Base-by-base conservation (phyloP, 2,888 invertebrate species). In the Drepanosiphum platanoidis region DNA sequence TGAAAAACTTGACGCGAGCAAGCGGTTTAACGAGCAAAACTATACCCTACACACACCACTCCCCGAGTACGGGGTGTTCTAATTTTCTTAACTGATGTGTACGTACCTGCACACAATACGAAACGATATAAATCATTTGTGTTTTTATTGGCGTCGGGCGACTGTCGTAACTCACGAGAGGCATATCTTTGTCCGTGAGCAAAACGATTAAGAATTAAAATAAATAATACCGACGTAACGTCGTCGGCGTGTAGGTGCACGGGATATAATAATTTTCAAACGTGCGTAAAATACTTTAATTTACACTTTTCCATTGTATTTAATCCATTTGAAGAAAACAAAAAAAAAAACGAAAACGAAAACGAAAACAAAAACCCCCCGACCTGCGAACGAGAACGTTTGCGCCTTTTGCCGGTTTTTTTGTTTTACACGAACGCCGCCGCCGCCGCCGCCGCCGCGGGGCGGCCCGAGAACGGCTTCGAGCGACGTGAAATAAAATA, bases 191-290 rank as follows among this genome's bases (percentile, higher is more conserved):
- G n/a, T 74, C 52, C n/a, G 75, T 75, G 75, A 52, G 52, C 61
- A 9, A 61, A 27, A 75, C 75, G 34, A 52, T 58, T 75, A 34
- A 34, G 58, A 75, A 75, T 52, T 52, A 52, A 52, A 52, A 52
- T 52, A 52, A 18, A 52, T 18, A 18, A 8, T 52, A 52, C 52
- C 52, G 18, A 52, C 52, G 22, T 52, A 3, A 52, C 22, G 52
- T 22, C 15, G 4, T 18, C 22, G 52, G 52, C 8, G 52, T 15
- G 4, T 18, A 5, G 22, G 15, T 15, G 46, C 18, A 46, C 8
- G 46, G 2, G 15, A 13, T 46, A 46, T 46, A 46, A 46, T 46
- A 46, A n/a, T n/a, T n/a, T n/a, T n/a, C n/a, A n/a, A n/a, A n/a
- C n/a, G n/a, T n/a, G n/a, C n/a, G n/a, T n/a, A n/a, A n/a, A n/a